Percentiles rank a stretch among this genome's conserved stretches.
These are phyloP conservation scores for Onychorhynchus coronatus DNA, from an alignment of 2,113 vertebrate species.

Conservation along the genomic window DNA sequence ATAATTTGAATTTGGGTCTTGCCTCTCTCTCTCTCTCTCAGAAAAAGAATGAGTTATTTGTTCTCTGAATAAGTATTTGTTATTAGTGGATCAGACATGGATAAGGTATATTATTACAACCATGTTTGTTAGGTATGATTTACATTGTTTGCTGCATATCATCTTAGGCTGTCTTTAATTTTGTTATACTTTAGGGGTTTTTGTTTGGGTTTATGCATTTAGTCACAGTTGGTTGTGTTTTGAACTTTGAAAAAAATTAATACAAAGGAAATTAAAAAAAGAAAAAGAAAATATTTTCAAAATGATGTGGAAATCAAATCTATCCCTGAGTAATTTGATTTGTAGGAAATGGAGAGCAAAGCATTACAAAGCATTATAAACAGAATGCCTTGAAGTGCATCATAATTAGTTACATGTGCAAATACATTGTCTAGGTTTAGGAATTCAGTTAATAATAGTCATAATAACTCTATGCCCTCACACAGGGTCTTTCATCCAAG, in stretches of 20 bases:
- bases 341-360: slow-evolving; percentile 81
- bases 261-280: slow-evolving; percentile 80
- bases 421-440: slow-evolving; percentile 75
- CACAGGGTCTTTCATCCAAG: neutral
- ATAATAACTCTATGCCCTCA: slow-evolving; percentile 41
- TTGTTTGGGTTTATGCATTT: slow-evolving; percentile 79
- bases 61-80: slow-evolving; percentile 72
- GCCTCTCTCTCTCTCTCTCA: slow-evolving; percentile 28
- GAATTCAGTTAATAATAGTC: slow-evolving; percentile 67
- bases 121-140: slow-evolving; percentile 71
- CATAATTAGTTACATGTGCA: slow-evolving; percentile 83
- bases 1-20: slow-evolving; percentile 70
- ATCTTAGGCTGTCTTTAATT: slow-evolving; percentile 77
- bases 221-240: slow-evolving; percentile 78
- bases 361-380: slow-evolving; percentile 78
- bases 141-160: slow-evolving; percentile 67
- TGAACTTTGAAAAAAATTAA: slow-evolving; percentile 80
- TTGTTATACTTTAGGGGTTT: slow-evolving; percentile 72
- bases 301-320: slow-evolving; percentile 83
- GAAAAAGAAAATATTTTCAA: slow-evolving; percentile 82
- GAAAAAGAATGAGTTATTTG: slow-evolving; percentile 69
- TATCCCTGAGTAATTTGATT: slow-evolving; percentile 80
- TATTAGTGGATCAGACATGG: slow-evolving; percentile 78
- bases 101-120: slow-evolving; percentile 73
- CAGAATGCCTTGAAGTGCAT: slow-evolving; percentile 80